These are phyloP conservation scores for Mesorhabditis sp. DNA, from an alignment of 2,888 invertebrate species.

Conservation along the genomic window DNA sequence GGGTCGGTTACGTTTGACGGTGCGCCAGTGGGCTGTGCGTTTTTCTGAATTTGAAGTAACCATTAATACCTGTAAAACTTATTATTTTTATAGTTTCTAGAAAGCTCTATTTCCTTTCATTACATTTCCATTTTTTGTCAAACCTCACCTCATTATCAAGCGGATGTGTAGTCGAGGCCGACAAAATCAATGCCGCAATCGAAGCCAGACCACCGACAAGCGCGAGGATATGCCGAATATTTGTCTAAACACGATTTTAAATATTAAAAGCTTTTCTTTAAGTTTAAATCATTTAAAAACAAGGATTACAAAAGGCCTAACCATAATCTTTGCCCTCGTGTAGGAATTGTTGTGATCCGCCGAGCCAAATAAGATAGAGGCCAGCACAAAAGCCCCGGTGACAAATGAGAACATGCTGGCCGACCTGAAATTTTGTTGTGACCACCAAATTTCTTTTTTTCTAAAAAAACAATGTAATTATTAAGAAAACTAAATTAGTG, in stretches of 20 bases:
- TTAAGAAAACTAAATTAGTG: background rate
- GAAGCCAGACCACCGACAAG: background rate
- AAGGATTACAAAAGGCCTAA: background rate
- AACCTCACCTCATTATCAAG: background rate
- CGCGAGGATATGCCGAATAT: background rate
- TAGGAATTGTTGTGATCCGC: background rate
- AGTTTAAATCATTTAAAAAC: background rate
- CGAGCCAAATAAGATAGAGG: background rate
- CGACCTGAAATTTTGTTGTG: background rate
- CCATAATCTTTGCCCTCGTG: background rate
- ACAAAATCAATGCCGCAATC: background rate
- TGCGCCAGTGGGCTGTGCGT: background rate
- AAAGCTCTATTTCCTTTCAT: background rate
- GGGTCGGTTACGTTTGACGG: background rate
- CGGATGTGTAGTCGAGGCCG: background rate
- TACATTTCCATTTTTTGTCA: background rate
- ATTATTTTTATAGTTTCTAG: no score
- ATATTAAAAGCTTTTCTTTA: background rate
- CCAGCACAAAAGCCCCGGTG: background rate
- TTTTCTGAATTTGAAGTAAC: background rate
- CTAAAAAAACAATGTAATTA: background rate
- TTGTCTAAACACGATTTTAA: background rate
- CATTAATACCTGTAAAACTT: no score
- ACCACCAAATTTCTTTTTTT: no score
- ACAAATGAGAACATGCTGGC: background rate